Evolutionary conservation across 2,888 invertebrate genomes (phyloP).

Genomic region (Drosophila leonis): DNA sequence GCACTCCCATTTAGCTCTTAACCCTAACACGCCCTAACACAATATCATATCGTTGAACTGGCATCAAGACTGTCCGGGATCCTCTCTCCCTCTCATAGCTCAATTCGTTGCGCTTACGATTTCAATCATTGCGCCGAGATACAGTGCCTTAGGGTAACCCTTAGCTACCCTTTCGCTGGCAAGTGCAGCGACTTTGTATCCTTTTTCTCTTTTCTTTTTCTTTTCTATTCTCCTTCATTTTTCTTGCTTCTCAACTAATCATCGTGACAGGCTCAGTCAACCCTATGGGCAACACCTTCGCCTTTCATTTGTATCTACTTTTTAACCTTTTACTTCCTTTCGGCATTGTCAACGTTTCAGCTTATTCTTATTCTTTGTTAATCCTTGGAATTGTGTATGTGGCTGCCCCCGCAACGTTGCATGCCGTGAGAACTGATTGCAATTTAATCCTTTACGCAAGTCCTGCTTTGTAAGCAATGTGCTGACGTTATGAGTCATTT

Average conservation of each 20-base stretch:
- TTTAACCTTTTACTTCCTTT: constrained; percentile 73
- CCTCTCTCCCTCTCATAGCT: constrained; percentile 13
- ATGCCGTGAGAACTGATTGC: constrained; percentile 66
- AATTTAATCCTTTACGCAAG: constrained; percentile 69
- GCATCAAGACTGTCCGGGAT: constrained; percentile 28
- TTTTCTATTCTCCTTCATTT: constrained; percentile 11
- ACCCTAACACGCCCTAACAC: constrained; percentile 49
- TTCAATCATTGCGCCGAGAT: constrained; percentile 48
- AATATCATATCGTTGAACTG: constrained; percentile 42
- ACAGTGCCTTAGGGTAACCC: constrained; percentile 9
- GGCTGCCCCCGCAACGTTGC: constrained; percentile 61
- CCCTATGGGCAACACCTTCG: constrained; percentile 63
- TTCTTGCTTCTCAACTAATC: constrained; percentile 39
- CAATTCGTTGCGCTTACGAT: constrained; percentile 58
- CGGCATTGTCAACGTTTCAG: constrained; percentile 39
- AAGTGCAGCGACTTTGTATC: constrained; percentile 56
- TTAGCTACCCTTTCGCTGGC: constrained; percentile 42
- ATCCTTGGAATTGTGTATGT: constrained; percentile 43
- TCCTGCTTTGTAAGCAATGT: constrained; percentile 11
- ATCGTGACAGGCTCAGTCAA: constrained; percentile 63
- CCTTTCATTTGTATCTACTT: constrained; percentile 25
- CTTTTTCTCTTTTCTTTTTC: constrained; percentile 16
- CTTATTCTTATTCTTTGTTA: constrained; percentile 42
- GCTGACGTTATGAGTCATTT: constrained; percentile 38
- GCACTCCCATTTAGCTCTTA: constrained; percentile 50